phyloP scores from a whole-genome alignment of 2,113 vertebrate genomes.

The Aix galericulata region DNA sequence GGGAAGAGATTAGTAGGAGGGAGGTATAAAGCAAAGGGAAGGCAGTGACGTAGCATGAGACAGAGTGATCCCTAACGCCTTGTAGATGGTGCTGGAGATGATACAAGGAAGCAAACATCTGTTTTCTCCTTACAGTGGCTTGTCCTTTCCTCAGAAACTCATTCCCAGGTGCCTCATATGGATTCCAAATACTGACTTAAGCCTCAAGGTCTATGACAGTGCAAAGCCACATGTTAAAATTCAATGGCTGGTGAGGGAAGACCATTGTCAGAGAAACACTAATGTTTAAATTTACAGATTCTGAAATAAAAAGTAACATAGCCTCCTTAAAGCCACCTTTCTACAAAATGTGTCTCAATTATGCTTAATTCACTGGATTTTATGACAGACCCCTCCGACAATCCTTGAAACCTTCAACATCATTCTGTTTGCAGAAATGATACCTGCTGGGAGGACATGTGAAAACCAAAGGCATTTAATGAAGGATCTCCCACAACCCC shows the following conservation, averaged over 20 bases:
- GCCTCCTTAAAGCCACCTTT: background rate
- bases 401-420: background rate
- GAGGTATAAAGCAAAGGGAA: background rate
- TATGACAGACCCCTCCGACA: background rate
- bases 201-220: background rate
- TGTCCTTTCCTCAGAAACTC: background rate
- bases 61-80: fast-evolving
- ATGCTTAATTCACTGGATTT: background rate
- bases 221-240: background rate
- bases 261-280: background rate
- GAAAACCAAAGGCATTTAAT: background rate
- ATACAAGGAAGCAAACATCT: background rate
- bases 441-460: background rate
- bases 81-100: background rate
- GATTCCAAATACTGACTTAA: background rate
- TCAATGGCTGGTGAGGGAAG: background rate
- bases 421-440: background rate
- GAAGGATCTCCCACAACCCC: background rate
- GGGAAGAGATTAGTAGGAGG: background rate
- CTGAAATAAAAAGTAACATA: background rate
- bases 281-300: fast-evolving
- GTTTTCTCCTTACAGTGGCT: background rate
- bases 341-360: background rate
- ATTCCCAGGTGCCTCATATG: background rate
- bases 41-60: fast-evolving